Conservation (phyloP, 2,113 vertebrate genomes). For the Heliornis fulica region DNA sequence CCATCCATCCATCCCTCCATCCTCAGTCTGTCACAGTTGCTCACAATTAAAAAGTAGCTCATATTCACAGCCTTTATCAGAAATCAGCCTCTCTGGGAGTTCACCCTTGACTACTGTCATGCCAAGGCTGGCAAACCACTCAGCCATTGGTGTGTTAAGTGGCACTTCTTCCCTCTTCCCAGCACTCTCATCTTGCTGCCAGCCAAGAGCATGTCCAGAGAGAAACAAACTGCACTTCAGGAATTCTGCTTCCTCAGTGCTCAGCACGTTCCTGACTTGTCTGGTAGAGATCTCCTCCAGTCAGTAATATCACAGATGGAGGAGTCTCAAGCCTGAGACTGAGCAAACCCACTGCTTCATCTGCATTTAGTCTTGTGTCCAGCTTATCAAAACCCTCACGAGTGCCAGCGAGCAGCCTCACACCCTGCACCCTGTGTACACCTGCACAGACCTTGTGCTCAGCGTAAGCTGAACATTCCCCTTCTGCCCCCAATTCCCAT, state of each 20-base stretch:
- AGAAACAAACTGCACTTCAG: neutral
- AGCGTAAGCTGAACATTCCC: fast-evolving
- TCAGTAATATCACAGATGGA: neutral
- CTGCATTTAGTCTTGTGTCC: neutral
- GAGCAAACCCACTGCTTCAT: neutral
- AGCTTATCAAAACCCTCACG: neutral
- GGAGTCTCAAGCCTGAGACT: neutral
- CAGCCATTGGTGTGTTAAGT: neutral
- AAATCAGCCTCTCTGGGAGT: neutral
- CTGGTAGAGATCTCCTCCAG: neutral
- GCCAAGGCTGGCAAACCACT: neutral
- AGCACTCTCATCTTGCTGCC: neutral
- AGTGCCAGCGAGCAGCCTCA: neutral
- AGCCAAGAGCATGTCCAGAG: neutral
- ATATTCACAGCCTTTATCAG: neutral
- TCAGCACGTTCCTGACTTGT: neutral
- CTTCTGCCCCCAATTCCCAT: neutral
- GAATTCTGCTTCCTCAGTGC: neutral
- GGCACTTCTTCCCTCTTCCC: neutral
- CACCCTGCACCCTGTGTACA: fast-evolving
- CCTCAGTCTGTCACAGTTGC: neutral
- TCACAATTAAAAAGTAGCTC: neutral
- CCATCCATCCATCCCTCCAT: too few relatives aligned
- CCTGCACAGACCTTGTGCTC: neutral
- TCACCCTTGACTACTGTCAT: neutral